These are phyloP conservation scores for Pyrrhosoma nymphula DNA, from an alignment of 2,888 invertebrate genomes.

Conservation along the genomic window DNA sequence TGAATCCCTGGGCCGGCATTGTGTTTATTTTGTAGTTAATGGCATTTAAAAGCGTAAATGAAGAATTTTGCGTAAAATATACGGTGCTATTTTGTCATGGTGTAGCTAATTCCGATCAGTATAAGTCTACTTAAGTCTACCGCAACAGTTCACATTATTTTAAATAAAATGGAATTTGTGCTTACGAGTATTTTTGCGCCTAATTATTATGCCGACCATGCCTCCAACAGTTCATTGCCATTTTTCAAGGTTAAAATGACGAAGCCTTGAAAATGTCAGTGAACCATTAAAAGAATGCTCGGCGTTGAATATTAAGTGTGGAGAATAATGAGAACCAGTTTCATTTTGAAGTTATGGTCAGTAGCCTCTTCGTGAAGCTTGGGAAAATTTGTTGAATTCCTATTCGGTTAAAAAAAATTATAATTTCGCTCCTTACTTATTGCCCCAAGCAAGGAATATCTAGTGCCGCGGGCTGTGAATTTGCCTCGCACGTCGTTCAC, in stretches of 20 bases:
- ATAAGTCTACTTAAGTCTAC: too few relatives aligned
- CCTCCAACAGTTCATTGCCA: background rate
- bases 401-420: background rate
- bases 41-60: too few relatives aligned
- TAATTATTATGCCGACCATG: too few relatives aligned
- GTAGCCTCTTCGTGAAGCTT: background rate
- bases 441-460: background rate
- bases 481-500: background rate
- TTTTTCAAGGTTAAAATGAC: background rate
- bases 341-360: background rate
- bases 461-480: background rate
- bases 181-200: too few relatives aligned
- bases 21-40: too few relatives aligned
- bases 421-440: background rate
- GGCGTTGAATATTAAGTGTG: background rate
- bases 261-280: background rate
- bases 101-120: too few relatives aligned
- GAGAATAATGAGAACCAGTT: background rate
- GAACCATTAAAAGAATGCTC: background rate
- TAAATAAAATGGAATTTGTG: too few relatives aligned
- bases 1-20: too few relatives aligned
- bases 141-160: too few relatives aligned
- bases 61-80: too few relatives aligned
- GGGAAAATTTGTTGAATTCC: background rate
- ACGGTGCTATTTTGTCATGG: too few relatives aligned